phyloP scores from a whole-genome alignment of 2,888 invertebrate genomes.

The Callosobruchus maculatus region DNA sequence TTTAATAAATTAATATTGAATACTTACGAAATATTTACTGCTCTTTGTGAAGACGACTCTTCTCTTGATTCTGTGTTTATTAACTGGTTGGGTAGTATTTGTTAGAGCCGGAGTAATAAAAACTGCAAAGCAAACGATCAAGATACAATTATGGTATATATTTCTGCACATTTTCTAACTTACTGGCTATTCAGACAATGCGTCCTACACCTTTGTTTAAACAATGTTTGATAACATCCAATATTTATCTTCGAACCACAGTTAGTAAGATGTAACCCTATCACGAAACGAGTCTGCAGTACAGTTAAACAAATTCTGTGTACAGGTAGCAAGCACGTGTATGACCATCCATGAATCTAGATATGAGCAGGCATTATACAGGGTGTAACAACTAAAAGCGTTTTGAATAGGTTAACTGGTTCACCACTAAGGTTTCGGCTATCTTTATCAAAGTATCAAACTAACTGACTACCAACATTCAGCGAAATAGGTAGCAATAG shows the following conservation, averaged over 20 bases:
- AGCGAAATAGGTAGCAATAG: no score
- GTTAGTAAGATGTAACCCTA: neutral
- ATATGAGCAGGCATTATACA: neutral
- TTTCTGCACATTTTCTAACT: neutral
- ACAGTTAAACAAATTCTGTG: neutral
- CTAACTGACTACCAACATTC: no score
- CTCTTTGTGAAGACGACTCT: slow-evolving; percentile 46
- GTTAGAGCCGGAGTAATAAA: neutral
- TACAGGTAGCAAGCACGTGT: neutral
- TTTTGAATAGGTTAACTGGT: no score
- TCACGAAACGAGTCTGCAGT: neutral
- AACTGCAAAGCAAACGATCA: neutral
- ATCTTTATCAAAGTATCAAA: no score
- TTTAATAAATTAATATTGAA: neutral
- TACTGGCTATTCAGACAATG: neutral
- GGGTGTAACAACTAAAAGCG: neutral
- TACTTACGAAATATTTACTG: slow-evolving; percentile 48
- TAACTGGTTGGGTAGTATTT: neutral
- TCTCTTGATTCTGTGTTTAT: slow-evolving; percentile 37
- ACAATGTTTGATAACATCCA: neutral
- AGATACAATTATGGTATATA: neutral
- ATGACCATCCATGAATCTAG: neutral
- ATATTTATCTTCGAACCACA: neutral
- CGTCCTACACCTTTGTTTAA: neutral
- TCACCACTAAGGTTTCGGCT: no score